A percentile compares a stretch with the other conserved stretches of the same genome.
Evolutionary conservation across 2,797 vertebrate genomes (phyloP).

Genomic region (Strix occidentalis): DNA sequence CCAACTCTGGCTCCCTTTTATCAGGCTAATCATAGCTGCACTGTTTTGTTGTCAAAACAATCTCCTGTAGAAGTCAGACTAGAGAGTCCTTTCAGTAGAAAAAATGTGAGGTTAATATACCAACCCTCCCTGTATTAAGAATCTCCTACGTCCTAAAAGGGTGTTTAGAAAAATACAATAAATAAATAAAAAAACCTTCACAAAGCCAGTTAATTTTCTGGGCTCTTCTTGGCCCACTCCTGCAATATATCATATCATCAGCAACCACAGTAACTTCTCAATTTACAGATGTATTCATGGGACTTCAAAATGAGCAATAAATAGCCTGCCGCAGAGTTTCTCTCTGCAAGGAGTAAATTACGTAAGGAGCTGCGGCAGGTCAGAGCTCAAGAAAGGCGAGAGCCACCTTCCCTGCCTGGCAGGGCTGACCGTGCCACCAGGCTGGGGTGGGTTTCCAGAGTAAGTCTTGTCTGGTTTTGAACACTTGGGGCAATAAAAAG

Average conservation of each 20-base stretch:
- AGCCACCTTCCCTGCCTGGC: not conserved
- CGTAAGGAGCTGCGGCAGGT: rapidly evolving
- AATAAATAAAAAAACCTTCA: not conserved
- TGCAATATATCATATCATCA: rapidly evolving
- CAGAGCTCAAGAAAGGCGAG: not conserved
- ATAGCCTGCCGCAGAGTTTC: not conserved
- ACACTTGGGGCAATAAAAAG: rapidly evolving
- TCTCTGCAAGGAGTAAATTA: not conserved
- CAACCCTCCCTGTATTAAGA: not conserved
- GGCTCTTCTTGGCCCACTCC: not conserved
- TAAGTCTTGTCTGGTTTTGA: not conserved
- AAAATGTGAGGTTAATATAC: not conserved
- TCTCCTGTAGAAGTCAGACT: constrained; percentile 4
- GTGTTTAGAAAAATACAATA: not conserved
- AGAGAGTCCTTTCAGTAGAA: constrained; percentile 3
- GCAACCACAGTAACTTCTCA: not conserved
- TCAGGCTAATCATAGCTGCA: constrained; percentile 55
- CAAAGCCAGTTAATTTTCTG: not conserved
- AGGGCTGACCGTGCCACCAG: rapidly evolving
- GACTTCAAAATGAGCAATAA: not conserved
- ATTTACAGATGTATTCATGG: not conserved
- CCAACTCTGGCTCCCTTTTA: constrained; percentile 54
- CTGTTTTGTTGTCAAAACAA: constrained; percentile 66
- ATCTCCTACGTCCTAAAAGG: not conserved
- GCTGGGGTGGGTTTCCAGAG: not conserved